These are phyloP conservation scores for Mactromeris polynyma DNA, from an alignment of 2,888 invertebrate species.

Conservation along the genomic window DNA sequence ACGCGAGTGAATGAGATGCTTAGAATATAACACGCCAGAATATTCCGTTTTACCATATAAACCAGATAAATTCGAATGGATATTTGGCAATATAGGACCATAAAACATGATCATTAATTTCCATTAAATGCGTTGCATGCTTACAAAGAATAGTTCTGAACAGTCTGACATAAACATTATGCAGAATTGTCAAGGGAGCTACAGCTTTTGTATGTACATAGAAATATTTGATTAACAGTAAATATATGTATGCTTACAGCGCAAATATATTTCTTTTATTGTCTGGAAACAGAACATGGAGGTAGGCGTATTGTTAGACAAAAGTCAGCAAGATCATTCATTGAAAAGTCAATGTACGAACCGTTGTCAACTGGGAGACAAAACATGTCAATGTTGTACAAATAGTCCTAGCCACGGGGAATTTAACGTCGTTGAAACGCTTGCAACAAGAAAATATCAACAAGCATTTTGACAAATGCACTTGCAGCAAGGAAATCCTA, in stretches of 20 bases:
- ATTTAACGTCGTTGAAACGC: too few relatives aligned
- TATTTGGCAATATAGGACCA: constrained; percentile 11
- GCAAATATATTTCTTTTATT: constrained; percentile 2
- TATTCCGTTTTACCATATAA: not conserved
- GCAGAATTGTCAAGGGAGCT: constrained; percentile 5
- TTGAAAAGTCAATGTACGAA: not conserved
- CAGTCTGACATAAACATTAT: constrained; percentile 4
- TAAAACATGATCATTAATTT: not conserved
- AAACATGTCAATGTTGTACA: not conserved
- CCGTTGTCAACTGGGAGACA: not conserved
- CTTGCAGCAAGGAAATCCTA: too few relatives aligned
- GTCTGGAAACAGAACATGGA: not conserved
- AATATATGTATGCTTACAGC: not conserved
- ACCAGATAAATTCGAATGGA: not conserved
- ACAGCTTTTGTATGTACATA: not conserved
- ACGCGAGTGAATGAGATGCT: not conserved
- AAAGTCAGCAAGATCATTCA: not conserved
- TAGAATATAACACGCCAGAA: not conserved
- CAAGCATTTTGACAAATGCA: too few relatives aligned
- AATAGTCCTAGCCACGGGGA: too few relatives aligned
- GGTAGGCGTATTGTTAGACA: not conserved
- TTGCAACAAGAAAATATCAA: too few relatives aligned
- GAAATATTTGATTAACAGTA: constrained; percentile 10
- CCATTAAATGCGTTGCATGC: not conserved
- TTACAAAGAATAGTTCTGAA: not conserved